These are phyloP conservation scores for Meiosimyza decipiens DNA, from an alignment of 2,888 invertebrate species.

Conservation along the genomic window DNA sequence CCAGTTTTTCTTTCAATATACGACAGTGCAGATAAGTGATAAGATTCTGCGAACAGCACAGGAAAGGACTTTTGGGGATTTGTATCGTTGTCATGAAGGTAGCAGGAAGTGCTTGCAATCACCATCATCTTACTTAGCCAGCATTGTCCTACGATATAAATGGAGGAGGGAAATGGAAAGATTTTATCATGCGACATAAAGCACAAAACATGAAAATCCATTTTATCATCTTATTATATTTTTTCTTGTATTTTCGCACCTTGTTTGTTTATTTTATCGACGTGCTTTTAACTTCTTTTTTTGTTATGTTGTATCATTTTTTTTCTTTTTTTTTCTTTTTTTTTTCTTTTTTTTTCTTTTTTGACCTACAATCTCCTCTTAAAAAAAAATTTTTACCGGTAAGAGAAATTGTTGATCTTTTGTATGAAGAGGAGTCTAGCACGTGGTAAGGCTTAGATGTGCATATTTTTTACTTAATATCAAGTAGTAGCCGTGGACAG, in stretches of 20 bases:
- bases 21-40: conserved; percentile 20
- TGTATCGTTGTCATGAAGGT: conserved; percentile 1
- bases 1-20: neutral
- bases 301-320: too few relatives aligned
- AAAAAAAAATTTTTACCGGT: too few relatives aligned
- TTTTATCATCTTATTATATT: conserved; percentile 54
- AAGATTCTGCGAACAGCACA: conserved; percentile 22
- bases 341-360: neutral
- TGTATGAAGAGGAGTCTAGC: too few relatives aligned
- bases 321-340: neutral
- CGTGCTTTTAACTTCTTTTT: neutral
- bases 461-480: too few relatives aligned
- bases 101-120: neutral
- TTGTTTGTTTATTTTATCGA: conserved; percentile 5
- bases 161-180: conserved; percentile 52
- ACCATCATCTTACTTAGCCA: too few relatives aligned
- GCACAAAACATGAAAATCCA: conserved; percentile 51
- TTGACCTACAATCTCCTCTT: too few relatives aligned
- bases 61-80: conserved; percentile 19
- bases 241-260: neutral
- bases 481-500: neutral
- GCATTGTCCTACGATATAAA: neutral
- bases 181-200: conserved; percentile 53
- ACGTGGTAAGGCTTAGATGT: too few relatives aligned
- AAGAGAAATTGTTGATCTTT: too few relatives aligned